phyloP scores from a whole-genome alignment of 2,888 invertebrate species.

The Scotopteryx bipunctaria region DNA sequence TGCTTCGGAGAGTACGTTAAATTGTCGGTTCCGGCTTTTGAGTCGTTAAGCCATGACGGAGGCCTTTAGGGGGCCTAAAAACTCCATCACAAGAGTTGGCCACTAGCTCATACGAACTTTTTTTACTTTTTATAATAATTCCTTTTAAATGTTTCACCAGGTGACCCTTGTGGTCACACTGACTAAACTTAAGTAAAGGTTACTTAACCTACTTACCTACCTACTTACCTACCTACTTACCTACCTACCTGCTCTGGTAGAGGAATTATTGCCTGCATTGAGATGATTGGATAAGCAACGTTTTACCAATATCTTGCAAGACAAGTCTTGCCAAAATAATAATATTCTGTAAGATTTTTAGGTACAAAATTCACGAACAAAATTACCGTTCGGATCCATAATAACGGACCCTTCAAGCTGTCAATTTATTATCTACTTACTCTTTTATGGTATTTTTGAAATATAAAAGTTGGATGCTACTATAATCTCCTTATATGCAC shows the following conservation, averaged over 20 bases:
- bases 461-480: conserved; percentile 1
- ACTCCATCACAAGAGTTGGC: no score
- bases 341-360: conserved; percentile 7
- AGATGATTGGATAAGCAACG: conserved; percentile 8
- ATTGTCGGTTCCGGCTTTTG: no score
- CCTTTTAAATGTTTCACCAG: conserved; percentile 6
- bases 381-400: conserved; percentile 19
- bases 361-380: neutral
- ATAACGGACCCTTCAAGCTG: conserved; percentile 22
- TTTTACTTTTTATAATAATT: no score
- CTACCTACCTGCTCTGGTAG: conserved; percentile 6
- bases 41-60: no score
- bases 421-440: conserved; percentile 15
- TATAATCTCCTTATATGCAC: no score
- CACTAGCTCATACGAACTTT: no score
- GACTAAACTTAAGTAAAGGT: no score
- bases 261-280: conserved; percentile 10
- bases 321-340: conserved; percentile 13
- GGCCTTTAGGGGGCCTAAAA: no score
- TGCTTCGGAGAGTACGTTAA: no score
- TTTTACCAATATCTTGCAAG: neutral
- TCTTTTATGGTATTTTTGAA: conserved; percentile 16
- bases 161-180: conserved; percentile 13
- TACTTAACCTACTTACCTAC: conserved; percentile 13
- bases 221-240: conserved; percentile 12